Evolutionary conservation across 2,113 vertebrate genomes (phyloP).

Genomic region (Mesitornis unicolor): DNA sequence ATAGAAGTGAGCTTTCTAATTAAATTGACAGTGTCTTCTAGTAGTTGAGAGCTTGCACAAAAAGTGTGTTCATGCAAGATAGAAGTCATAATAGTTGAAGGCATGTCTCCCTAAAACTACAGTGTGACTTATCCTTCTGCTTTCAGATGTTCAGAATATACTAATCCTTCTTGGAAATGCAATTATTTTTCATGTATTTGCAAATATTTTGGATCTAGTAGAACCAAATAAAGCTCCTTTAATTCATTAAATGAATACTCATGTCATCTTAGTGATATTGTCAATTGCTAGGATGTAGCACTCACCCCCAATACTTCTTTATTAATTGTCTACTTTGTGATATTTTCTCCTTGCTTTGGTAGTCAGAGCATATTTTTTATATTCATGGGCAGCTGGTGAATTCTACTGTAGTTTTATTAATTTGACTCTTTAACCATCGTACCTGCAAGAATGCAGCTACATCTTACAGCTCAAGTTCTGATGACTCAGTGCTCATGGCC

Average conservation of each 20-base stretch:
- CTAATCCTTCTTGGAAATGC: background rate
- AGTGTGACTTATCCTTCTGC: accelerated
- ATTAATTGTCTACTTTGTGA: background rate
- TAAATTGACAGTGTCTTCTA: background rate
- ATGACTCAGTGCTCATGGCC: background rate
- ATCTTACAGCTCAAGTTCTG: background rate
- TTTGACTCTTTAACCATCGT: background rate
- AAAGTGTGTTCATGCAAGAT: background rate
- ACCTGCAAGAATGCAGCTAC: background rate
- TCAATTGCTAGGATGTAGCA: background rate
- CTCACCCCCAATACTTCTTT: background rate
- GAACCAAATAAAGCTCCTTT: background rate
- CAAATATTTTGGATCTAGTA: background rate
- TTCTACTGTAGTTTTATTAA: background rate
- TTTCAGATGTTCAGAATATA: background rate
- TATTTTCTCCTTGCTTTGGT: background rate
- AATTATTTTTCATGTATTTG: background rate
- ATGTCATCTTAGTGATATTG: background rate
- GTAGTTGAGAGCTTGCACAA: background rate
- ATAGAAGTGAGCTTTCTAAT: background rate
- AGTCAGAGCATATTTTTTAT: background rate
- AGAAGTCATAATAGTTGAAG: background rate
- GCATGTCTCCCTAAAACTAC: background rate
- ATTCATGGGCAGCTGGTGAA: background rate
- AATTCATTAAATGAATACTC: background rate